phyloP scores from a whole-genome alignment of 1,140 invertebrate species.

The Musca domestica region DNA sequence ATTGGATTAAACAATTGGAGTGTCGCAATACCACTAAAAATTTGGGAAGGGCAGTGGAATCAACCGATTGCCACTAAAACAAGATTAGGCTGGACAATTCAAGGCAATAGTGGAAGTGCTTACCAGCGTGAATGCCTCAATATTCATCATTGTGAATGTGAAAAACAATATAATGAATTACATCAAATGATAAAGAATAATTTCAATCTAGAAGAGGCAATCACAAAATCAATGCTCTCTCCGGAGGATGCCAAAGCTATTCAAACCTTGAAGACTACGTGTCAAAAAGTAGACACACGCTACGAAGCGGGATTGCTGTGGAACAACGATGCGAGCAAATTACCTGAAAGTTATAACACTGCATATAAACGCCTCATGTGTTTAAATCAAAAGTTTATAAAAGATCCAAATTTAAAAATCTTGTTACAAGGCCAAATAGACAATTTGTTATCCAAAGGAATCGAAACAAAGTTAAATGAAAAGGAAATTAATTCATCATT shows the following conservation, averaged over 20 bases:
- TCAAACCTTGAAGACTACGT: neutral
- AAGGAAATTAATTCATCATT: too few species aligned
- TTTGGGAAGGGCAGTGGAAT: slow-evolving; percentile 3
- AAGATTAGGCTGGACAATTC: slow-evolving; percentile 7
- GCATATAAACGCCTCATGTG: too few species aligned
- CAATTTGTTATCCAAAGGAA: too few species aligned
- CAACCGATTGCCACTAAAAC: slow-evolving; percentile 9
- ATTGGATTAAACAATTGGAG: slow-evolving; percentile 13
- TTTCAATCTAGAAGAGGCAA: neutral
- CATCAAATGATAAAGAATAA: neutral
- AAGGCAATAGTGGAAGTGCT: too few species aligned
- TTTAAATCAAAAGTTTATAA: too few species aligned
- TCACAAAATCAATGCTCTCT: neutral
- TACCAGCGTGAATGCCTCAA: too few species aligned
- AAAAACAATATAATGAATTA: neutral
- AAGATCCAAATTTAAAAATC: too few species aligned
- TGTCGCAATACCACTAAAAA: neutral
- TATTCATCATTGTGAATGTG: neutral
- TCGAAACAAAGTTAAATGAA: too few species aligned
- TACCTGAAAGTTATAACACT: neutral
- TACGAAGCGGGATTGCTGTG: too few species aligned
- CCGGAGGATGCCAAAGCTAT: neutral
- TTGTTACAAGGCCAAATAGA: too few species aligned
- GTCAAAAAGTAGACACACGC: neutral
- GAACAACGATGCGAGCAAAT: neutral